Base-by-base conservation (phyloP, 2,888 invertebrate species). In the Geophilus truncorum region DNA sequence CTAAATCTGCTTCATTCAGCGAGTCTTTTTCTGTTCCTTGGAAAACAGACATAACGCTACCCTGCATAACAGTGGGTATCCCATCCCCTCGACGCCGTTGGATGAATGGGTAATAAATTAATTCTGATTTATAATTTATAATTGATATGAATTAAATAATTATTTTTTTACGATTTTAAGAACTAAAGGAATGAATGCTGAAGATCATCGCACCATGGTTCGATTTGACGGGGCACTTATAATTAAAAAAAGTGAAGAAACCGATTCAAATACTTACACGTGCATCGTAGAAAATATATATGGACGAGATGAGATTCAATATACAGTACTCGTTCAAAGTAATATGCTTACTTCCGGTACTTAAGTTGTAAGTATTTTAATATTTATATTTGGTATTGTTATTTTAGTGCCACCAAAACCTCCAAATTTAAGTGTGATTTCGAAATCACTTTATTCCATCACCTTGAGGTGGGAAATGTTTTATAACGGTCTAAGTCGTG, bases 401-500 rank as follows among this genome's bases (percentile, higher is more conserved):
- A 40, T 40, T 40, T 40, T 32, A 83, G 84, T 84, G 80, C 81
- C 84, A 34, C 84, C 84, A 21, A 40, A 81, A 7, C 81, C 84
- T 0, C 83, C 83, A 0, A 78, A 81, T 23, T 81, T 84, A 12
- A 81, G 80, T 70, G 81, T 83, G 3, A 81, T 82, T 1, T 77
- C 81, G 4, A 83, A 83, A 4, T 79, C 83, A 12, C 77, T 81
- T 23, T 82, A 51, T 62, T 80, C 83, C 15, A 81, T 84, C 12
- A 82, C 81, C 79, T 81, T 83, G 28, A 82, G 82, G 25, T 83
- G 83, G 83, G 32, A 32, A 77, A 32, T 77, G 25, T 21, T 30
- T 10, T 21, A 32, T n/a, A 3, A 4, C 12, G 77, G 30, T 30
- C 30, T 7, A 7, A 6, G 12, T 3, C 18, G 15, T 15, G 12